Evolutionary conservation across 2,113 vertebrate genomes (phyloP).

Genomic region (Stigmatopora argus): DNA sequence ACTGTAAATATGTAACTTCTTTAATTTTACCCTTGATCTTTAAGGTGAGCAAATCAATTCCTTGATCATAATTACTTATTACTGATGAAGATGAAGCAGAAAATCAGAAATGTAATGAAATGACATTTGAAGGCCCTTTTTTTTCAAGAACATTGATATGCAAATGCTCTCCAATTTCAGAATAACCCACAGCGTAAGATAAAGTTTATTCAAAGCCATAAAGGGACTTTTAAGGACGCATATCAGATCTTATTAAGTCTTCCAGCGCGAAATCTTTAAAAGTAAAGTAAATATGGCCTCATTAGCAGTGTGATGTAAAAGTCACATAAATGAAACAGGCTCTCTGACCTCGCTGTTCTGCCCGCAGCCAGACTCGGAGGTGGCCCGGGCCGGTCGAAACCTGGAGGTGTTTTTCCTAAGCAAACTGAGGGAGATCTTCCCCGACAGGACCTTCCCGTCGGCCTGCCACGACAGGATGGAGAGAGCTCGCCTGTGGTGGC

Average conservation of each 20-base stretch:
- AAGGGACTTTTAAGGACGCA: constrained; percentile 1
- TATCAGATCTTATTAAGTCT: constrained; percentile 1
- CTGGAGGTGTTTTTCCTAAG: constrained; percentile 80
- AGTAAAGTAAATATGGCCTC: constrained; percentile 8
- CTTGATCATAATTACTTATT: too few species aligned
- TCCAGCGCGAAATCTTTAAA: not conserved
- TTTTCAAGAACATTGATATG: too few species aligned
- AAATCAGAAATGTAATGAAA: too few species aligned
- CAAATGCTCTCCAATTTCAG: too few species aligned
- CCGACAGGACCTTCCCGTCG: constrained; percentile 73
- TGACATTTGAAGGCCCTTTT: too few species aligned
- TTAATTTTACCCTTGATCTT: too few species aligned
- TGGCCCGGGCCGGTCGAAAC: constrained; percentile 83
- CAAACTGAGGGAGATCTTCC: constrained; percentile 80
- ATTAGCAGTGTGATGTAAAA: constrained; percentile 10
- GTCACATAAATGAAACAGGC: constrained; percentile 8
- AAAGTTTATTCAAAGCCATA: not conserved
- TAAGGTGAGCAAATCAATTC: too few species aligned
- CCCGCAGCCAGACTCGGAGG: constrained; percentile 85
- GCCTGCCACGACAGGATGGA: constrained; percentile 66
- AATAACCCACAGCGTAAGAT: too few species aligned
- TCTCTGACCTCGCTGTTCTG: constrained; percentile 3
- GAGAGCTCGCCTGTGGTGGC: constrained; percentile 73
- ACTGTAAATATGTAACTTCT: too few species aligned
- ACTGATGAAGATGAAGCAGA: too few species aligned